A percentile compares a stretch with the other conserved stretches of the same genome.
These are phyloP conservation scores for Epinephelus cyanopodus DNA, from an alignment of 2,113 vertebrate species.

Conservation along the genomic window DNA sequence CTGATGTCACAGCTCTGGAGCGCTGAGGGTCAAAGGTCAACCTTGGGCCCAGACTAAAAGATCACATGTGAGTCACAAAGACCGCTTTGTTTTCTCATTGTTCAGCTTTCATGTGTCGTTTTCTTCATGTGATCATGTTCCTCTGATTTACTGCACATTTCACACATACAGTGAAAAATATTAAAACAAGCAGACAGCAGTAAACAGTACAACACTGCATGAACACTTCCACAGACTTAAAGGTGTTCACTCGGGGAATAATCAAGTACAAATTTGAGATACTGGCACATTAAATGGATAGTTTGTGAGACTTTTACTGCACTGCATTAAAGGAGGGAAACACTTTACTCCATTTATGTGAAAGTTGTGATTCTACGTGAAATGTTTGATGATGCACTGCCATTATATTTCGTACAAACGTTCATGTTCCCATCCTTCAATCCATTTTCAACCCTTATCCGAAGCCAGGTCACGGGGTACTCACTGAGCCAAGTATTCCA, in stretches of 20 bases:
- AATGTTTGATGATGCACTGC: no score
- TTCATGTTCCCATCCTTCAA: no score
- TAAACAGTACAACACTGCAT: neutral
- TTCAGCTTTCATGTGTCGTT: neutral
- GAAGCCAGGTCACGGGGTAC: no score
- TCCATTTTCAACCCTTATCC: no score
- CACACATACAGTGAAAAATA: neutral
- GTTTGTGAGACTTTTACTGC: neutral
- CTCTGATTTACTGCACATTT: neutral
- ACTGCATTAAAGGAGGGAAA: neutral
- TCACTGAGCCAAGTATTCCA: no score
- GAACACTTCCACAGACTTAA: neutral
- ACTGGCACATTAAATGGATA: neutral
- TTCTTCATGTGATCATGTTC: neutral
- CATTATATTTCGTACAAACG: no score
- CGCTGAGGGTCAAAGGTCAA: slow-evolving; percentile 17
- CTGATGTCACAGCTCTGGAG: slow-evolving; percentile 21
- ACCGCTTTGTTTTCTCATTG: neutral
- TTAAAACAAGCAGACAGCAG: neutral
- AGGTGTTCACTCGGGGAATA: no score
- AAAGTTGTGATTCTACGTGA: no score
- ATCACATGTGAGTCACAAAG: neutral
- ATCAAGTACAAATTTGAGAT: no score
- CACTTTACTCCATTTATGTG: neutral
- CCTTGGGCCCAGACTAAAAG: slow-evolving; percentile 5